Conservation (phyloP, 2,113 vertebrate genomes). For the Chionomys nivalis region DNA sequence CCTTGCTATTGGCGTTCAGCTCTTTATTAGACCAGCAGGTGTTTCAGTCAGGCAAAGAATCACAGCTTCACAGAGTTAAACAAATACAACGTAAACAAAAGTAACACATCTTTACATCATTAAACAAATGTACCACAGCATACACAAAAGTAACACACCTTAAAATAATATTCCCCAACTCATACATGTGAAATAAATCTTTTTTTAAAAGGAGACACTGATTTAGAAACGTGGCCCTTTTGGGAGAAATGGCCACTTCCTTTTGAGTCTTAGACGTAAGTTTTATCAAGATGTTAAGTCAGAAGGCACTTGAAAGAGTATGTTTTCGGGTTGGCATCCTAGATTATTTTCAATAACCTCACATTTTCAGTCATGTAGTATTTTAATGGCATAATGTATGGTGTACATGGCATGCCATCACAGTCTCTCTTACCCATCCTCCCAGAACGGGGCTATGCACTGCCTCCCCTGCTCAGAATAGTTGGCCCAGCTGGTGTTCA, state of each 20-base stretch:
- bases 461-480: too few relatives aligned
- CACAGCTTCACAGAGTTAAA: too few relatives aligned
- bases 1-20: too few relatives aligned
- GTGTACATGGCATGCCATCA: rapidly evolving
- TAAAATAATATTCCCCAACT: too few relatives aligned
- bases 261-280: not conserved
- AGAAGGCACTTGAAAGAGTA: not conserved
- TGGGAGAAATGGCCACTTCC: not conserved
- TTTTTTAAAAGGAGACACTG: not conserved
- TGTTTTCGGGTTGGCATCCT: not conserved
- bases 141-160: too few relatives aligned
- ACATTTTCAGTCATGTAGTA: not conserved
- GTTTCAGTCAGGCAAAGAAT: too few relatives aligned
- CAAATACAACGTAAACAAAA: too few relatives aligned
- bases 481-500: not conserved
- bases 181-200: not conserved
- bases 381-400: not conserved
- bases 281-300: slow-evolving; percentile 6
- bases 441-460: not conserved
- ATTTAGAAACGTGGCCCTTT: not conserved
- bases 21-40: too few relatives aligned
- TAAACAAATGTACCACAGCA: too few relatives aligned
- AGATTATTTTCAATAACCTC: not conserved
- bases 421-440: not conserved
- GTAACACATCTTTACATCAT: too few relatives aligned